A percentile compares a stretch with the other conserved stretches of the same genome.
Evolutionary conservation across 2,113 vertebrate species (phyloP).

Genomic region (Vombatus ursinus): DNA sequence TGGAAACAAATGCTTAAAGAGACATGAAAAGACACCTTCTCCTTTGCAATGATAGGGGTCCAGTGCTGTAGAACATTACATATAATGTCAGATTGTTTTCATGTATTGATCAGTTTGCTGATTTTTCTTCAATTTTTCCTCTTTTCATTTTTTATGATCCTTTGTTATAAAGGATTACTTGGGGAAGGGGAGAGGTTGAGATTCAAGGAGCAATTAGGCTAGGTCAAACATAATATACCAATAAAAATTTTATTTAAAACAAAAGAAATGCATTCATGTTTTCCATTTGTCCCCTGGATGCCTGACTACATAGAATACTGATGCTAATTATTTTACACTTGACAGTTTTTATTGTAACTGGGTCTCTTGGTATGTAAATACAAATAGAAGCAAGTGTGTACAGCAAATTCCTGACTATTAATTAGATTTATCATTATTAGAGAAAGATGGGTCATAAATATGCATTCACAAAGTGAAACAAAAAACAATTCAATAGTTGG

Average conservation of each 20-base stretch:
- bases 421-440: slow-evolving; percentile 33
- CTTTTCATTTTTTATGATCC: neutral
- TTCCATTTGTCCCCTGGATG: neutral
- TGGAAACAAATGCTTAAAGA: neutral
- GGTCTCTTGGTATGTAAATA: neutral
- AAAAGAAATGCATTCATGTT: neutral
- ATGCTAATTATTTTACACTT: neutral
- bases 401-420: neutral
- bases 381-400: neutral
- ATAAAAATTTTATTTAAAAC: neutral
- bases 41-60: neutral
- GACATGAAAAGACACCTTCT: neutral
- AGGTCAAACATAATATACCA: neutral
- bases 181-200: neutral
- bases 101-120: neutral
- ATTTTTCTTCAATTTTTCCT: neutral
- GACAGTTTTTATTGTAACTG: neutral
- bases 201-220: neutral
- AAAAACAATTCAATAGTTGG: slow-evolving; percentile 1
- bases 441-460: neutral
- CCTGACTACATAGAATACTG: neutral
- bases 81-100: neutral
- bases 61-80: neutral
- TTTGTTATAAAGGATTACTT: neutral
- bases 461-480: neutral